These are phyloP conservation scores for Pelodytes ibericus DNA, from an alignment of 2,797 vertebrate genomes.

Conservation along the genomic window DNA sequence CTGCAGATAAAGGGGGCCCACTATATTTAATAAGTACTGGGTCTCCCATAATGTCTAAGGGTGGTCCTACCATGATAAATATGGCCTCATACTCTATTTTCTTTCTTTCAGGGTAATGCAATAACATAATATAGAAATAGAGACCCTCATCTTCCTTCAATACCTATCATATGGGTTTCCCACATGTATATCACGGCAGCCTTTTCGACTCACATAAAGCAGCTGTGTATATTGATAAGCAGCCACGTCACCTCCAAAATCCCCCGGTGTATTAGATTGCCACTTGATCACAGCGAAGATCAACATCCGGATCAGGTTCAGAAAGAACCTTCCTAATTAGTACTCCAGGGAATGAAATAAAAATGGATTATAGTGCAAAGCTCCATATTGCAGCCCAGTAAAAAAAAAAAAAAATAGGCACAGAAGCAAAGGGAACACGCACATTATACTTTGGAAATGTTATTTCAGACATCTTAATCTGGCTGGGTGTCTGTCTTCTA, in stretches of 20 bases:
- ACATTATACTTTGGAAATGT: not conserved
- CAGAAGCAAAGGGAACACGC: not conserved
- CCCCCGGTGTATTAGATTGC: not conserved
- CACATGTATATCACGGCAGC: no score
- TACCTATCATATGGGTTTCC: no score
- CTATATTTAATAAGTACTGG: no score
- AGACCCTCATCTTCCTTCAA: no score
- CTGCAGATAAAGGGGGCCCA: no score
- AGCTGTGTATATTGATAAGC: not conserved
- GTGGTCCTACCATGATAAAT: no score
- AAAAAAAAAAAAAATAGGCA: not conserved
- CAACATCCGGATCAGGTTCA: not conserved
- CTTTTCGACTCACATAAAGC: not conserved
- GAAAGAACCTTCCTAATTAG: not conserved
- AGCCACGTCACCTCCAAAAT: not conserved
- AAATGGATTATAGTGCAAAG: not conserved
- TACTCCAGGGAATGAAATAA: constrained; percentile 6
- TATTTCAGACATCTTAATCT: not conserved
- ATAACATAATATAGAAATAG: no score
- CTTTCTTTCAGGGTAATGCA: no score
- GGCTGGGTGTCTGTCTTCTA: not conserved
- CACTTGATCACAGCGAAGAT: not conserved
- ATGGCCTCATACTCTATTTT: no score
- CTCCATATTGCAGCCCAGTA: not conserved
- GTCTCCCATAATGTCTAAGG: no score